Conservation (phyloP, 2,797 vertebrate genomes). For the Neopelma chrysocephalum region DNA sequence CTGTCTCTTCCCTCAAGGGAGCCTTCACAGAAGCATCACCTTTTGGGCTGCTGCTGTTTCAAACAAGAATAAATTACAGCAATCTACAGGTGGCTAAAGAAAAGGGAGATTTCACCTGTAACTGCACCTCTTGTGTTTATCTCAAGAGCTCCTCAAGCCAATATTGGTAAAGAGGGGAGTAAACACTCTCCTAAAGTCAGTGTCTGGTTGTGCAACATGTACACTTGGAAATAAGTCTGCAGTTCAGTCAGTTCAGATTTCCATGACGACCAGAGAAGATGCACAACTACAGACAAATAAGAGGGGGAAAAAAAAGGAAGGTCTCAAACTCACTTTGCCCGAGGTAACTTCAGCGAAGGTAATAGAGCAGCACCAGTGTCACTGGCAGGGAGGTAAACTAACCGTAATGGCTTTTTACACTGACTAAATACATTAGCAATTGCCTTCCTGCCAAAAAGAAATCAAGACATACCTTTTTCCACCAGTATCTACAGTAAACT, state of each 20-base stretch:
- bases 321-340: not conserved
- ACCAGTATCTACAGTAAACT: conserved; percentile 58
- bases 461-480: conserved; percentile 4
- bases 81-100: not conserved
- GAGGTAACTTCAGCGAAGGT: not conserved
- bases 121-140: not conserved
- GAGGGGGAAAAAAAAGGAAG: not conserved
- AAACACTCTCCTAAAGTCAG: not conserved
- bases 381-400: not conserved
- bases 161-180: not conserved
- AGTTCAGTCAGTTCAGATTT: not conserved
- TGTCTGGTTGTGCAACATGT: not conserved
- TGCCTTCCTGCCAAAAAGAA: conserved; percentile 18
- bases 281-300: not conserved
- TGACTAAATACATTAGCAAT: conserved; percentile 38
- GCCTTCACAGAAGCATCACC: not conserved
- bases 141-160: not conserved
- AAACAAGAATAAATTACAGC: not conserved
- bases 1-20: not conserved
- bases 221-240: not conserved
- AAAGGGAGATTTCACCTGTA: not conserved
- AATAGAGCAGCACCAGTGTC: not conserved
- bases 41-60: not conserved
- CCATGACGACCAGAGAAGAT: not conserved
- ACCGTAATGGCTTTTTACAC: not conserved